phyloP scores from a whole-genome alignment of 1,140 invertebrate species.

The Drosophila novamexicana region DNA sequence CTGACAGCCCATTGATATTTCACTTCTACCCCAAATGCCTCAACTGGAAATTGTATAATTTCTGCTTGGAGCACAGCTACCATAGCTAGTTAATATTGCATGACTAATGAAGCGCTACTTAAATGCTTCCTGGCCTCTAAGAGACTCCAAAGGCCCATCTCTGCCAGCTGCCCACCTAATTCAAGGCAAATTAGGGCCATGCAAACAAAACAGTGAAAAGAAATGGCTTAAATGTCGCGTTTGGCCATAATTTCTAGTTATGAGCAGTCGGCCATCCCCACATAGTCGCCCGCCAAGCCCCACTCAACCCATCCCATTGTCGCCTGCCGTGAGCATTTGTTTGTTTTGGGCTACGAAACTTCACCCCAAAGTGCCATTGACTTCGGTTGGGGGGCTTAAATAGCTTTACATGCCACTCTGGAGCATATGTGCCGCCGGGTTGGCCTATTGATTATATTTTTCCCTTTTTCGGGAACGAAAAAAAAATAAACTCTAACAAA shows the following conservation, averaged over 20 bases:
- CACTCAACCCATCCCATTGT: neutral
- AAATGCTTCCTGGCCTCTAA: slow-evolving; percentile 23
- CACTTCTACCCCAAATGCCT: slow-evolving; percentile 11
- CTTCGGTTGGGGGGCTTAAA: slow-evolving; percentile 57
- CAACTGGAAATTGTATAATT: slow-evolving; percentile 51
- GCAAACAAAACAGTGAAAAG: slow-evolving; percentile 61
- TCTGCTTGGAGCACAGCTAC: slow-evolving; percentile 32
- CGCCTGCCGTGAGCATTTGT: slow-evolving; percentile 56
- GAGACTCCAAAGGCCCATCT: neutral
- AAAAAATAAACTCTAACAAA: slow-evolving; percentile 30
- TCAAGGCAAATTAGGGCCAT: slow-evolving; percentile 65
- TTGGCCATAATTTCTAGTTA: slow-evolving; percentile 79
- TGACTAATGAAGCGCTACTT: slow-evolving; percentile 46
- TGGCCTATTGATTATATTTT: slow-evolving; percentile 66
- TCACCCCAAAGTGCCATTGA: slow-evolving; percentile 60
- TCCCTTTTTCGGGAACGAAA: neutral
- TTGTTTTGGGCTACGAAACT: slow-evolving; percentile 63
- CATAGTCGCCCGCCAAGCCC: neutral
- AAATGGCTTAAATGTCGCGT: slow-evolving; percentile 82
- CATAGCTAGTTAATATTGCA: slow-evolving; percentile 66
- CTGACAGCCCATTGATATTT: slow-evolving; percentile 11
- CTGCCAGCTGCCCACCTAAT: slow-evolving; percentile 16
- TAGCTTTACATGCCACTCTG: slow-evolving; percentile 73
- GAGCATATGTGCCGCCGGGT: slow-evolving; percentile 41
- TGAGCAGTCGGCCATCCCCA: slow-evolving; percentile 31